Percentiles rank a stretch among this genome's conserved stretches.
Evolutionary conservation across 2,797 vertebrate genomes (phyloP).

Genomic region (Numenius phaeopus): DNA sequence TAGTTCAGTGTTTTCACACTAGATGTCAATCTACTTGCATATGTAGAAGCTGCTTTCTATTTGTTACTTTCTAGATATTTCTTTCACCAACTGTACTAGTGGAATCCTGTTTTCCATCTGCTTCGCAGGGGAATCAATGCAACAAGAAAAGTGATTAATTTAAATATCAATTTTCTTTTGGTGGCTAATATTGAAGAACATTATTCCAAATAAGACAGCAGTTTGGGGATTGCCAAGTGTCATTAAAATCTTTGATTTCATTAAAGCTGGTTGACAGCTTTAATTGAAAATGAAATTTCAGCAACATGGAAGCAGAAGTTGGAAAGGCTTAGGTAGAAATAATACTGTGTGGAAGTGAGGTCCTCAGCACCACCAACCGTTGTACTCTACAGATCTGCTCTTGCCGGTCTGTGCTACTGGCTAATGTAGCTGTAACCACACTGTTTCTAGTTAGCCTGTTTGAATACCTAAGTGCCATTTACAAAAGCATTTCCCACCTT

Average conservation of each 20-base stretch:
- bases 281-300: not conserved
- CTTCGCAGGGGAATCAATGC: not conserved
- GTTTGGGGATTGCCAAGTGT: not conserved
- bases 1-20: constrained; percentile 70
- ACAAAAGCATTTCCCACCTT: not conserved
- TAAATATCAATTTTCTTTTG: not conserved
- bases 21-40: constrained; percentile 74
- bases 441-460: not conserved
- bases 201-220: not conserved
- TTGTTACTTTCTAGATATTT: constrained; percentile 69
- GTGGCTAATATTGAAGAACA: not conserved
- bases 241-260: not conserved
- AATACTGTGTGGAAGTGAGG: not conserved
- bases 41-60: not conserved
- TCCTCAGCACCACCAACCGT: not conserved
- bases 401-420: not conserved
- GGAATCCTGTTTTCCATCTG: not conserved
- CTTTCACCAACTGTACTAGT: not conserved
- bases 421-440: not conserved
- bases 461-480: not conserved
- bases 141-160: not conserved
- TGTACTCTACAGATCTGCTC: not conserved
- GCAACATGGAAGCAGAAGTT: not conserved
- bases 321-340: not conserved
- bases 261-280: not conserved